Conservation (phyloP, 2,888 invertebrate genomes). For the Dynastes hyllus region DNA sequence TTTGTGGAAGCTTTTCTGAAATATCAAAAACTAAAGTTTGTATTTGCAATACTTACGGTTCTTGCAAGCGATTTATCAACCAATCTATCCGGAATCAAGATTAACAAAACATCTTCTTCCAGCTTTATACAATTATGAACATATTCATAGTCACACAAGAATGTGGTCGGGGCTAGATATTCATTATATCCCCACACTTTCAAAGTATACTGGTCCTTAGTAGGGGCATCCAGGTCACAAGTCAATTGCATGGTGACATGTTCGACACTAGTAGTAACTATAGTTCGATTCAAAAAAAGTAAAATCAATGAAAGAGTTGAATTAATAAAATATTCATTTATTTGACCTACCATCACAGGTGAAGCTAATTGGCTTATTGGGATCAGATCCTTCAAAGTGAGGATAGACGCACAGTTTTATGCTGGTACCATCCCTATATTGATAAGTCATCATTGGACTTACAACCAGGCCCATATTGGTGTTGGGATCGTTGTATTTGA, state of each 20-base stretch:
- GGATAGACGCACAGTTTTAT: conserved; percentile 91
- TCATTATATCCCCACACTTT: conserved; percentile 92
- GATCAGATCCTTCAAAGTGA: conserved; percentile 70
- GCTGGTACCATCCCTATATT: conserved; percentile 85
- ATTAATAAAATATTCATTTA: background rate
- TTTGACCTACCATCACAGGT: conserved; percentile 90
- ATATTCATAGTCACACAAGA: conserved; percentile 92
- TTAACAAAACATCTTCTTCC: conserved; percentile 88
- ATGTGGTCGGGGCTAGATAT: conserved; percentile 88
- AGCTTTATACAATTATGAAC: conserved; percentile 94
- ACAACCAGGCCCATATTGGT: conserved; percentile 93
- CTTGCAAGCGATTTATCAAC: conserved; percentile 83
- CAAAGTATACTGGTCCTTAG: conserved; percentile 74
- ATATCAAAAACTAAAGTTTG: no score
- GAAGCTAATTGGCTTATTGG: conserved; percentile 82
- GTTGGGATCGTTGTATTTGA: conserved; percentile 81
- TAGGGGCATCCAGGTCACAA: conserved; percentile 81
- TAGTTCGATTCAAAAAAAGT: background rate
- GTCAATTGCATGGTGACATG: conserved; percentile 90
- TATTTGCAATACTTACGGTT: conserved; percentile 73
- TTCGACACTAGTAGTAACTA: conserved; percentile 90
- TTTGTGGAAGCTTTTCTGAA: no score
- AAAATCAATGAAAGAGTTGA: background rate
- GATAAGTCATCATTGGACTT: conserved; percentile 89
- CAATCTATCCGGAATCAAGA: conserved; percentile 78